Conservation (phyloP, 2,113 vertebrate species). For the Symphodus melops region DNA sequence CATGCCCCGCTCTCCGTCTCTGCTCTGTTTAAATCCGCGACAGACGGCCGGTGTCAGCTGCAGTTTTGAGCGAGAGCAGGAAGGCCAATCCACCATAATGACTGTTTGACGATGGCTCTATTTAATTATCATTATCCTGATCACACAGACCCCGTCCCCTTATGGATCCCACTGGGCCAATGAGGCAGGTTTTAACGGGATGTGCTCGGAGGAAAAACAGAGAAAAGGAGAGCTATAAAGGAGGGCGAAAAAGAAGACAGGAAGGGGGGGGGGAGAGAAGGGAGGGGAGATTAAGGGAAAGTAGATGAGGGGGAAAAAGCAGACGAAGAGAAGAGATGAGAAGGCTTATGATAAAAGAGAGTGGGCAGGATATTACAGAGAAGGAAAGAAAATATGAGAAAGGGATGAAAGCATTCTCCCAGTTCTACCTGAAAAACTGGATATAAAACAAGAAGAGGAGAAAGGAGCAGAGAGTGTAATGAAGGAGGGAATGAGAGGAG, state of each 20-base stretch:
- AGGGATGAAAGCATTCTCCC: not conserved
- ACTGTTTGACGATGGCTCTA: conserved; percentile 68
- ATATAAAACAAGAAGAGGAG: conserved; percentile 14
- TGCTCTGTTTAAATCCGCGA: conserved; percentile 32
- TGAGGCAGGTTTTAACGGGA: conserved; percentile 33
- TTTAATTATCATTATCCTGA: conserved; percentile 69
- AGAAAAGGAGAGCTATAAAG: not conserved
- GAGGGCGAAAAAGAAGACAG: not conserved
- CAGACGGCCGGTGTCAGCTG: conserved; percentile 59
- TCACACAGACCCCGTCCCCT: conserved; percentile 54
- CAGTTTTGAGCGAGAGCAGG: conserved; percentile 45
- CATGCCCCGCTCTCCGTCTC: not conserved
- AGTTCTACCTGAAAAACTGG: not conserved
- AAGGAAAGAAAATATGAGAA: not conserved
- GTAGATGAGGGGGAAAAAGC: not conserved
- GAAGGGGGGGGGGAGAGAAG: not conserved
- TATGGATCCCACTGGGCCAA: conserved; percentile 58
- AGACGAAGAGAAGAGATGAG: not conserved
- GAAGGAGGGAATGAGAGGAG: conserved; percentile 1
- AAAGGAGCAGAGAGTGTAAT: not conserved
- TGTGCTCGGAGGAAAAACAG: not conserved
- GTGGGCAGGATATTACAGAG: not conserved
- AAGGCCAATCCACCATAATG: conserved; percentile 59
- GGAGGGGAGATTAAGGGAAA: not conserved
- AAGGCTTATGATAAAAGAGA: too few species aligned